Evolutionary conservation across 1,140 invertebrate genomes (phyloP), one percentile per base, ranked within the genome.

Genomic region (Ruditapes philippinarum): DNA sequence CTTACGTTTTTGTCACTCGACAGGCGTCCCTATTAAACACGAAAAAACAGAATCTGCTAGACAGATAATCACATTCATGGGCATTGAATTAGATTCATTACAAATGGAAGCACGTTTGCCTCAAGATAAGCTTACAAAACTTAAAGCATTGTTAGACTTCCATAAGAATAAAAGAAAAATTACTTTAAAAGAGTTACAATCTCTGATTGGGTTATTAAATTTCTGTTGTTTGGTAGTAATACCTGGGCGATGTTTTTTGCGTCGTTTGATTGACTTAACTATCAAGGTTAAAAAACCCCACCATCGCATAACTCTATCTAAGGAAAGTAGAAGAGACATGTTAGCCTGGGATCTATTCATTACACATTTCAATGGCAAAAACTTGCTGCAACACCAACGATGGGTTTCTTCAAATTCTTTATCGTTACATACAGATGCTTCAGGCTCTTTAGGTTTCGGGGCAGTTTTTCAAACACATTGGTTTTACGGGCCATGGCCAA

Each of bases 1-100:
- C 68, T 2, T 87, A 40, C 3, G 3, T 12, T 31, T 89, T 11
- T 49, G 68, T 40, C 5, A 60, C 0, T 9, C 40, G n/a, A 73
- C 87, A 33, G 79, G 62, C 45, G 57, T 89, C 36, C 88, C 87
- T 0, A 87, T 89, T 49, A 88, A 83, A 79, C 14, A 33, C 7
- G 31, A 54, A 57, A 92, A 91, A 87, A 91, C 91, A 40, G 49
- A 78, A 11, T 25, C 33, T 0, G 84, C 90, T 12, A 73, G 38
- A 19, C 86, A 76, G 25, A 42, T 33, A 51, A 76, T 92, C 19
- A 83, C 78, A 25, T 76, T 89, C 19, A 82, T 78, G 82, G 88
- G 91, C 9, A 68, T 80, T 38, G 88, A 91, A 65, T 42, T 91
- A 14, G 90, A 89, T 38, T 40, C 81, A 80, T 57, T 36, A 14